phyloP scores from a whole-genome alignment of 2,113 vertebrate genomes.

The Peromyscus polionotus region DNA sequence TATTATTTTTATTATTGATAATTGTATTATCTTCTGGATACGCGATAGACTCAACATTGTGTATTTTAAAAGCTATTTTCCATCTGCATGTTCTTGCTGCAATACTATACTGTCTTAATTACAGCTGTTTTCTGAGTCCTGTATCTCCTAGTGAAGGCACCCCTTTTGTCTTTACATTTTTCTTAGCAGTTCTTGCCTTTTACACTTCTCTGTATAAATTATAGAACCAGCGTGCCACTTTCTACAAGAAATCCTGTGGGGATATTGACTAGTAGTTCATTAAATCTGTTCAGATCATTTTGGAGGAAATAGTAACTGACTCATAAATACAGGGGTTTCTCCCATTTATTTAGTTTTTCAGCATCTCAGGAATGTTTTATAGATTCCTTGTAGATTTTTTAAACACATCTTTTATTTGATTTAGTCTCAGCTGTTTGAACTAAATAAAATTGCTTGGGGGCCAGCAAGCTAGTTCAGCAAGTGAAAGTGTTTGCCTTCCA shows the following conservation, averaged over 20 bases:
- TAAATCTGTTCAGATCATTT: background rate
- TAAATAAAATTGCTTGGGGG: background rate
- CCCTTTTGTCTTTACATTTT: background rate
- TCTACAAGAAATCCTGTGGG: background rate
- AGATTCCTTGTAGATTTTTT: background rate
- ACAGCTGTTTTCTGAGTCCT: background rate
- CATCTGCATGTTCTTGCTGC: background rate
- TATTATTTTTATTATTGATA: background rate
- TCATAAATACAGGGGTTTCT: background rate
- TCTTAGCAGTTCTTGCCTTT: background rate
- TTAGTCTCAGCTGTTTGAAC: background rate
- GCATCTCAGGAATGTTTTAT: background rate
- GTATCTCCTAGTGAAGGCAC: background rate
- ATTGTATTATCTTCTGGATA: background rate
- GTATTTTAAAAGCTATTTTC: background rate
- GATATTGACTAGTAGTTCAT: background rate
- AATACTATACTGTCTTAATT: background rate
- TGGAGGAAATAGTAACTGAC: background rate
- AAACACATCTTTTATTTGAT: background rate
- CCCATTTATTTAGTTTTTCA: background rate
- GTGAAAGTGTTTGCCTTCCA: background rate
- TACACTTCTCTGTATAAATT: background rate
- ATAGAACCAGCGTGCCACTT: background rate
- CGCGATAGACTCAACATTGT: background rate
- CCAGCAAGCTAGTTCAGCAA: background rate